Conservation (phyloP, 2,888 invertebrate genomes). For the Camponotus fellah region DNA sequence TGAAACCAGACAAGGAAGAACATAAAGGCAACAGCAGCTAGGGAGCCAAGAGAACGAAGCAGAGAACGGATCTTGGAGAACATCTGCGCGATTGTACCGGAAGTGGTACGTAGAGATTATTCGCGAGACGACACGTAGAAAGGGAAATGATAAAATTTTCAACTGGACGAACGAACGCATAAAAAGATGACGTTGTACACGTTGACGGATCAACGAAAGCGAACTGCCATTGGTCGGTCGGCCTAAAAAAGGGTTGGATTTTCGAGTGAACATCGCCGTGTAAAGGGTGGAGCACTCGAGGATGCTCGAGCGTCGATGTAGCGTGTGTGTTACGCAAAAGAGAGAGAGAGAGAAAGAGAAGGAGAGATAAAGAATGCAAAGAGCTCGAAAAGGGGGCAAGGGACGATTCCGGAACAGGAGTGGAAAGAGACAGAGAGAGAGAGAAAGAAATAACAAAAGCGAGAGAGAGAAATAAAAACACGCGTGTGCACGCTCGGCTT, state of each 20-base stretch:
- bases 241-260: conserved; percentile 74
- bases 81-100: conserved; percentile 14
- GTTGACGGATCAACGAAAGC: conserved; percentile 44
- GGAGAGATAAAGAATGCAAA: conserved; percentile 48
- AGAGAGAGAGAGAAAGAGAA: conserved; percentile 3
- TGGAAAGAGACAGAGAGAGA: conserved; percentile 17
- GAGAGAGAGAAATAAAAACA: conserved; percentile 56
- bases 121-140: conserved; percentile 15
- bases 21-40: conserved; percentile 8
- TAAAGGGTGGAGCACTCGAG: conserved; percentile 81
- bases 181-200: conserved; percentile 42
- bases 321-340: conserved; percentile 64
- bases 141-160: conserved; percentile 45
- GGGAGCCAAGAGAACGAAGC: conserved; percentile 18
- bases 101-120: conserved; percentile 25
- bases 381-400: conserved; percentile 28
- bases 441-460: conserved; percentile 24
- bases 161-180: conserved; percentile 35
- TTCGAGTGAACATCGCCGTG: conserved; percentile 72
- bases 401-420: conserved; percentile 44
- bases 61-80: conserved; percentile 11
- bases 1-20: neutral
- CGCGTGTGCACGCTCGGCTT: conserved; percentile 76
- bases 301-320: conserved; percentile 69
- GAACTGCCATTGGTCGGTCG: conserved; percentile 73